phyloP scores from a whole-genome alignment of 2,888 invertebrate species.

The Tachina lurida region DNA sequence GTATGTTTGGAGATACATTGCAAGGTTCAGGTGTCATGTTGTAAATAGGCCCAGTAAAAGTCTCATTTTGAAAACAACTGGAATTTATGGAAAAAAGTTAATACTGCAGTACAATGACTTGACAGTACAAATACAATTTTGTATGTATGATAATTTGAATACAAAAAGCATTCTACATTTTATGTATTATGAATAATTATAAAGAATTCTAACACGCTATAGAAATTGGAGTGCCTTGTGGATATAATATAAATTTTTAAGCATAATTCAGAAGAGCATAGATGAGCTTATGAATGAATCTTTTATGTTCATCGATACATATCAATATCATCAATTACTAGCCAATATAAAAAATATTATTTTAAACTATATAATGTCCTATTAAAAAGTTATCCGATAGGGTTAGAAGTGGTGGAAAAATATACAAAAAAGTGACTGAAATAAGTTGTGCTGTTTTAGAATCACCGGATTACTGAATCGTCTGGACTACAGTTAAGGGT shows the following conservation, averaged over 20 bases:
- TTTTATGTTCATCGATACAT: no score
- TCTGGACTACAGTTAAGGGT: no score
- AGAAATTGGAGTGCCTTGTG: neutral
- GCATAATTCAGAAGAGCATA: neutral
- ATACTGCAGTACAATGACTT: conserved; percentile 59
- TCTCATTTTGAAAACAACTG: conserved; percentile 38
- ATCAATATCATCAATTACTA: no score
- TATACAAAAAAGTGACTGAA: no score
- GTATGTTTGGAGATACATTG: neutral
- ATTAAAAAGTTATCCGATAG: no score
- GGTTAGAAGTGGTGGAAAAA: no score
- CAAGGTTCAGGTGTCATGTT: conserved; percentile 62
- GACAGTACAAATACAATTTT: conserved; percentile 14
- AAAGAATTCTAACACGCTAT: conserved; percentile 27
- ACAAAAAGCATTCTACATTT: conserved; percentile 5
- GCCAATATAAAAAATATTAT: no score
- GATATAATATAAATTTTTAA: neutral
- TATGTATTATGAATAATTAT: conserved; percentile 25
- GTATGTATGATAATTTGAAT: conserved; percentile 13
- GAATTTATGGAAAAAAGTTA: conserved; percentile 27
- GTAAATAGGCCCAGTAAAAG: conserved; percentile 66
- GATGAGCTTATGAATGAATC: no score
- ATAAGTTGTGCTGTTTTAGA: no score
- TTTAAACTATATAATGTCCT: no score
- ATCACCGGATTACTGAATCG: no score